Evolutionary conservation across 2,797 vertebrate species (phyloP).

Genomic region (Ctenosaura bakeri): DNA sequence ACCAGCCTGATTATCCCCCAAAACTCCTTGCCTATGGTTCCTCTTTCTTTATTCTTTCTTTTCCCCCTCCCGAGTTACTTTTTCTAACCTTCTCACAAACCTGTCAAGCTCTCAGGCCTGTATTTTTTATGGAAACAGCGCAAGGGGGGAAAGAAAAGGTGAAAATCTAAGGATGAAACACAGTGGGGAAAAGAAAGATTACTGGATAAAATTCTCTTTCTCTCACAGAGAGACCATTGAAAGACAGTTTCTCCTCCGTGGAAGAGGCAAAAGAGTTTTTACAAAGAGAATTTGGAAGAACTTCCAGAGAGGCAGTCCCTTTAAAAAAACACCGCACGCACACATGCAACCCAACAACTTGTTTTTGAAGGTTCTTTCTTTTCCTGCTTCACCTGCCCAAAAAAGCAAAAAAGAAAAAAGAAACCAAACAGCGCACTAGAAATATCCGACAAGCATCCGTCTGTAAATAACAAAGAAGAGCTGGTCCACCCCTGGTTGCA

Average conservation of each 20-base stretch:
- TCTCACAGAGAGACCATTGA: too few relatives aligned
- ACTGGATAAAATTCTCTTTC: slow-evolving; percentile 8
- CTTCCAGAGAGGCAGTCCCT: not conserved
- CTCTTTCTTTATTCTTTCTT: not conserved
- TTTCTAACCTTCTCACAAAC: not conserved
- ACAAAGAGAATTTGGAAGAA: slow-evolving; percentile 19
- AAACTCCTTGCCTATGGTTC: not conserved
- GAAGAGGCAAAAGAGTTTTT: not conserved
- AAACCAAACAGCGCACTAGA: not conserved
- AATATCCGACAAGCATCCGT: slow-evolving; percentile 43
- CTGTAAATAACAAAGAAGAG: slow-evolving; percentile 42
- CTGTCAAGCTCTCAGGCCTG: not conserved
- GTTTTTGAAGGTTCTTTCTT: slow-evolving; percentile 52
- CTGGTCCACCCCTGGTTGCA: slow-evolving; percentile 1
- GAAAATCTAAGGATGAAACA: not conserved
- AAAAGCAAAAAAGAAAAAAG: too few relatives aligned
- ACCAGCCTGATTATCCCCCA: not conserved
- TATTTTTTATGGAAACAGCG: not conserved
- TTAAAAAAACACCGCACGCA: slow-evolving; percentile 2
- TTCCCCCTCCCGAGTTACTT: not conserved
- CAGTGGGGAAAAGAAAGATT: not conserved
- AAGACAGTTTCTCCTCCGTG: not conserved
- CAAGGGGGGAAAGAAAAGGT: not conserved
- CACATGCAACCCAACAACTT: slow-evolving; percentile 35
- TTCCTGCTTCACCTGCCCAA: not conserved